phyloP scores from a whole-genome alignment of 2,113 vertebrate species.

The rat (Rattus norvegicus) region DNA sequence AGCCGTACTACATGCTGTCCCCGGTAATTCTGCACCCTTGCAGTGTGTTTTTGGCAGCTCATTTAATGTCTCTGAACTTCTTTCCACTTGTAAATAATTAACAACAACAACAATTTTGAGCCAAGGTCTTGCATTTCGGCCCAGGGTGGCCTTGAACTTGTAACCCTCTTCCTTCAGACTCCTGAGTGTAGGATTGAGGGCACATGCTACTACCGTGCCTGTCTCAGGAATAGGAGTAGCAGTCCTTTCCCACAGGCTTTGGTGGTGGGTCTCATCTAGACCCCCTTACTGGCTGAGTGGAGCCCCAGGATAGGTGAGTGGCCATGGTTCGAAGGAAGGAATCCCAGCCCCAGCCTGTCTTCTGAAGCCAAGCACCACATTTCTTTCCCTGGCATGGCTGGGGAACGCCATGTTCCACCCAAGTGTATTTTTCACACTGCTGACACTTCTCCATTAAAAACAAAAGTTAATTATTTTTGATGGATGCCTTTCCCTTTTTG shows the following conservation, averaged over 20 bases:
- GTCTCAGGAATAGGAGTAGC: background rate
- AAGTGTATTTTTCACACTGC: background rate
- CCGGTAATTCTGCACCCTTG: background rate
- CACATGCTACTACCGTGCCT: background rate
- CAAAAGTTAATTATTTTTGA: conserved; percentile 71
- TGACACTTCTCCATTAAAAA: conserved; percentile 49
- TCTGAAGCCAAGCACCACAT: rapidly evolving
- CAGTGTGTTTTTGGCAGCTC: background rate
- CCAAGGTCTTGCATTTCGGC: background rate
- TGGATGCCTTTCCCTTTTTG: conserved; percentile 41
- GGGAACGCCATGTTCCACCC: rapidly evolving
- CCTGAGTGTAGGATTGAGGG: background rate
- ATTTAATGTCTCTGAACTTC: background rate
- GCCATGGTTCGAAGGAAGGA: background rate
- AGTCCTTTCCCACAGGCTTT: background rate
- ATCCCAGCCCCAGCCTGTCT: rapidly evolving
- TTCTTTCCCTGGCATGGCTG: background rate
- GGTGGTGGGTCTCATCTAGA: background rate
- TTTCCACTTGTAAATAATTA: background rate
- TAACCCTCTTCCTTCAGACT: background rate
- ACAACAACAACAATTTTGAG: background rate
- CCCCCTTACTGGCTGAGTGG: background rate
- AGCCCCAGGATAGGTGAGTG: background rate
- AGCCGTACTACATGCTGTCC: background rate
- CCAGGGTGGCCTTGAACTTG: background rate